Conservation (phyloP, 2,113 vertebrate genomes). For the Phaethon lepturus region DNA sequence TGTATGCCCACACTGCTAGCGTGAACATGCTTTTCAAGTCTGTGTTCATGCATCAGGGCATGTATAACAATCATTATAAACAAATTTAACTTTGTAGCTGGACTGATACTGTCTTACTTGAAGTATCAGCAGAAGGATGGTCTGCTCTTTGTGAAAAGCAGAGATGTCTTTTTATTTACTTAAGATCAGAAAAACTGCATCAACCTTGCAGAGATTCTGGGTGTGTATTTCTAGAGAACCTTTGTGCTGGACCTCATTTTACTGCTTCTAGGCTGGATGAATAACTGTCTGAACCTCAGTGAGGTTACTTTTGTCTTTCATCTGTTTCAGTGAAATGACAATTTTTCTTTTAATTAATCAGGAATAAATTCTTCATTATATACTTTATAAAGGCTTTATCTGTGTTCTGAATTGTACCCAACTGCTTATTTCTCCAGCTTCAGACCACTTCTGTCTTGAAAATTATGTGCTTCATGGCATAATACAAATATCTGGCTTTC, state of each 20-base stretch:
- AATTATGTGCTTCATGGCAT: not conserved
- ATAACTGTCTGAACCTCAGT: not conserved
- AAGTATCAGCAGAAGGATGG: not conserved
- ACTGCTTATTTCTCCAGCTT: not conserved
- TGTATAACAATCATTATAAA: not conserved
- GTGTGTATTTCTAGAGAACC: not conserved
- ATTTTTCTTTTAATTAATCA: not conserved
- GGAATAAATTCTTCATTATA: not conserved
- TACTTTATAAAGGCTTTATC: not conserved
- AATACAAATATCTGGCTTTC: not conserved
- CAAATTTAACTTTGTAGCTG: not conserved
- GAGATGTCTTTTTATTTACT: not conserved
- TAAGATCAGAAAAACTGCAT: not conserved
- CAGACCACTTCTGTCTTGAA: not conserved
- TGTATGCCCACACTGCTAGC: not conserved
- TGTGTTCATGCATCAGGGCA: not conserved
- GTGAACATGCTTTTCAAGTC: not conserved
- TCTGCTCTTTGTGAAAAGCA: not conserved
- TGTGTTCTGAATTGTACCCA: not conserved
- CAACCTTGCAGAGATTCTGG: not conserved
- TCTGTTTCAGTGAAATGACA: not conserved
- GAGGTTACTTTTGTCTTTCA: not conserved
- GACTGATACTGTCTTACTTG: not conserved
- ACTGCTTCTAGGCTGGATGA: not conserved
- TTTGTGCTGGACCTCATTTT: not conserved